Conservation (phyloP, 1,140 invertebrate species). For the Hyposmocoma kahamanoa region DNA sequence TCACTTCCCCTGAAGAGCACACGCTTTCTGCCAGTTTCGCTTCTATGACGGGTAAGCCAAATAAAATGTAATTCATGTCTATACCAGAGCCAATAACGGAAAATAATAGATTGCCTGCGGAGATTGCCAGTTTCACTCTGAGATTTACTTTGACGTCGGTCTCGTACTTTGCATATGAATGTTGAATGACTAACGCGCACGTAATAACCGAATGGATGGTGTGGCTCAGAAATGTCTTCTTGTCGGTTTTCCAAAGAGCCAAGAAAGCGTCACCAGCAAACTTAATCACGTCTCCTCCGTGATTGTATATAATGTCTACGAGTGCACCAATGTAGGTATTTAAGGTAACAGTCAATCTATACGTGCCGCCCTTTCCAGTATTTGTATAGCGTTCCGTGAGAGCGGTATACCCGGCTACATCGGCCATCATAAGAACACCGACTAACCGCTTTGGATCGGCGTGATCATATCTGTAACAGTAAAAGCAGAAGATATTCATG, state of each 20-base stretch:
- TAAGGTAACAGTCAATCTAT: slow-evolving; percentile 77
- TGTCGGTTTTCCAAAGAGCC: slow-evolving; percentile 76
- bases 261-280: slow-evolving; percentile 82
- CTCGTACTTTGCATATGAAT: slow-evolving; percentile 75
- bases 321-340: slow-evolving; percentile 80
- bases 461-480: slow-evolving; percentile 38
- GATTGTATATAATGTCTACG: slow-evolving; percentile 78
- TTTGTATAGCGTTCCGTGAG: slow-evolving; percentile 79
- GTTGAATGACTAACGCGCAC: slow-evolving; percentile 79
- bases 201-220: slow-evolving; percentile 76
- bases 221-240: slow-evolving; percentile 73
- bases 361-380: slow-evolving; percentile 76
- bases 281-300: slow-evolving; percentile 80
- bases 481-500: neutral
- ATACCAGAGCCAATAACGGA: slow-evolving; percentile 53
- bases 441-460: slow-evolving; percentile 63
- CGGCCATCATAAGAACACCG: slow-evolving; percentile 78
- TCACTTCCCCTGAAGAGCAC: slow-evolving; percentile 71
- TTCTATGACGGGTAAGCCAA: slow-evolving; percentile 77
- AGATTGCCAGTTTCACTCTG: slow-evolving; percentile 69
- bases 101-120: slow-evolving; percentile 60
- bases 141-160: slow-evolving; percentile 78
- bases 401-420: slow-evolving; percentile 80
- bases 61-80: slow-evolving; percentile 75
- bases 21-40: slow-evolving; percentile 71